Evolutionary conservation across 1,140 invertebrate genomes (phyloP), one percentile per base, ranked within the genome.

Genomic region (Yoshiicerus persimilis): DNA sequence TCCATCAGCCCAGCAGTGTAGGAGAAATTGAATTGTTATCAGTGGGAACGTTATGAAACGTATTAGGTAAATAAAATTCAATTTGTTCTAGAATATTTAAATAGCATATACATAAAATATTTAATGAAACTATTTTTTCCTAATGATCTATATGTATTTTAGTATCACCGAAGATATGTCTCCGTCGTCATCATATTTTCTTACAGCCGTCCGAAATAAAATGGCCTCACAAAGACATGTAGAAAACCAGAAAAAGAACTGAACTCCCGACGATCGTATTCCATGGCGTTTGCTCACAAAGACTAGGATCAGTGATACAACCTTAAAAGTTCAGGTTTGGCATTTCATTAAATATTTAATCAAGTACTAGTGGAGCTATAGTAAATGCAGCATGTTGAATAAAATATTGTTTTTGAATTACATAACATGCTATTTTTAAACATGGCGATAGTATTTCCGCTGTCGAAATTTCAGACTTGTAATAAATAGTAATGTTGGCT

Each of bases 191-290:
- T 20, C 6, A 13, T 25, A 30, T 87, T 41, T 34, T 39, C 30
- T 30, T 66, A 91, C 84, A 38, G 90, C 94, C 83, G 95, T 95
- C 90, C 96, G 94, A 91, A 96, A 96, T 91, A 96, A 95, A 27
- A 96, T 93, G 88, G 95, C 92, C 34, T 96, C 96, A 89, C 94
- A 95, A 38, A 98, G 20, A 6, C 93, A 92, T 70, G 96, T 91
- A 3, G 97, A 92, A 39, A 97, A 94, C 97, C 97, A 99, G 93
- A 98, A 99, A 62, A 97, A 92, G 92, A 98, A 98, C 90, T 97
- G 93, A 80, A 97, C 93, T 30, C 97, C 97, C n/a, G 97, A 98
- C 20, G 97, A 96, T 91, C 96, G 93, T 89, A 98, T 93, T 38
- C 97, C 97, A 93, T 95, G 41, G n/a, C 56, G 86, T 13, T 64